Base-by-base conservation (phyloP, 92 coral and sea anemone genomes). In the Umimayanthus kanabou region DNA sequence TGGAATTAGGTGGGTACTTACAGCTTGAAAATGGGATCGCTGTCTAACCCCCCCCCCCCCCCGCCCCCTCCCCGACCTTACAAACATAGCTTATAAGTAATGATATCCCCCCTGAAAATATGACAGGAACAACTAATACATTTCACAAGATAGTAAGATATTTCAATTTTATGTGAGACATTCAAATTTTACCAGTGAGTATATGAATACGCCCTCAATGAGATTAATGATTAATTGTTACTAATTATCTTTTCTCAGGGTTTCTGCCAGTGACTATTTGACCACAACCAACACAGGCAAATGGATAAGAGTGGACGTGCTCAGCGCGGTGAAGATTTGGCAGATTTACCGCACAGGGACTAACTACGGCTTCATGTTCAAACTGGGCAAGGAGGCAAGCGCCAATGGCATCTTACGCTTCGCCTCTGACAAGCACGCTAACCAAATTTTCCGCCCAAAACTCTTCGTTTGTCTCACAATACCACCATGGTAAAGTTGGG, bases 341-440 rank as follows among this genome's bases (percentile, higher is more conserved):
- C 97, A 93, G 90, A 93, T 92, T 73, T 57, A 85, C 28, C 92
- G 94, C 33, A 92, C 92, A 26, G 94, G 89, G 81, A 88, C 92
- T 33, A 96, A 96, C 76, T 96, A 95, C 85, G 99, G 99, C 58
- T 93, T 96, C 64, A 95, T 96, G 99, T 82, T 96, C 47, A 96
- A 93, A 88, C 84, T 89, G 16, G 91, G 91, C 26, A 95, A 95
- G 79, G 99, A 96, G 77, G 88, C 88, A 9, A 94, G 91, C 77
- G 94, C 99, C 11, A 89, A 92, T 23, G 93, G 95, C 39, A 88
- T 93, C 23, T 92, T 95, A 76, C 87, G 91, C 70, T 89, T 96
- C 47, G 98, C 97, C 28, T 96, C 99, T 22, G 84, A 92, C 79
- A 76, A 78, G 30, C 93, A 96, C 78, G 87, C 86, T 39, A 96